Evolutionary conservation across 1,140 invertebrate genomes (phyloP), one percentile per base, ranked within the genome.

Genomic region (Scaptomyza graminum): DNA sequence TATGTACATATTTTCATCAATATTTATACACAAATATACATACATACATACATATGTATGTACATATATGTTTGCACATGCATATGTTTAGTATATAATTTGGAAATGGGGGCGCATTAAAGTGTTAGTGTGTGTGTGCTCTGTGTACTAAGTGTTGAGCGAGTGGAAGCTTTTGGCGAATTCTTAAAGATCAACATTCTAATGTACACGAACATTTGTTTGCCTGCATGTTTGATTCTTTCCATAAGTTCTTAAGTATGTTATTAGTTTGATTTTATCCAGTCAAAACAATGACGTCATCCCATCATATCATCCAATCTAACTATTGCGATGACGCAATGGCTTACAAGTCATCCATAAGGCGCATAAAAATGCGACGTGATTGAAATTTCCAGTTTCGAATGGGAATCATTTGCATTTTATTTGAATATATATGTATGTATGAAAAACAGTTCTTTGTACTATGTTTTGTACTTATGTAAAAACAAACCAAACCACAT

Each of bases 281-380:
- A 72, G 41, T 31, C 18, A 50, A 44, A 57, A 64, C 73, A 69
- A 80, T 79, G 77, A 80, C 77, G 77, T 66, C 77, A 79, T 80
- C 61, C 22, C n/a, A 31, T 22, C 15, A 39, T 18, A 22, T 13
- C 44, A 56, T 16, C n/a, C 41, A 44, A 41, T 34, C 12, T 16
- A 8, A 46, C 9, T 16, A 49, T 5, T 25, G 39, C 11, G 49
- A 67, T 81, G 79, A 81, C 74, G 79, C 72, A 81, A 82, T 52
- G 31, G 46, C 8, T 81, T 82, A 82, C 79, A 81, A 44, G 43
- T 22, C 18, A 22, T 22, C 18, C 4, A 22, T 9, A 18, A 37
- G 25, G 50, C 15, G 56, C 18, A 22, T 22, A 22, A 22, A 22
- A 64, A 28, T 37, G 28, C 0, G 50, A 44, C 34, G 65, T 46